phyloP scores from a whole-genome alignment of 2,888 invertebrate genomes.

The Noctua fimbriata region DNA sequence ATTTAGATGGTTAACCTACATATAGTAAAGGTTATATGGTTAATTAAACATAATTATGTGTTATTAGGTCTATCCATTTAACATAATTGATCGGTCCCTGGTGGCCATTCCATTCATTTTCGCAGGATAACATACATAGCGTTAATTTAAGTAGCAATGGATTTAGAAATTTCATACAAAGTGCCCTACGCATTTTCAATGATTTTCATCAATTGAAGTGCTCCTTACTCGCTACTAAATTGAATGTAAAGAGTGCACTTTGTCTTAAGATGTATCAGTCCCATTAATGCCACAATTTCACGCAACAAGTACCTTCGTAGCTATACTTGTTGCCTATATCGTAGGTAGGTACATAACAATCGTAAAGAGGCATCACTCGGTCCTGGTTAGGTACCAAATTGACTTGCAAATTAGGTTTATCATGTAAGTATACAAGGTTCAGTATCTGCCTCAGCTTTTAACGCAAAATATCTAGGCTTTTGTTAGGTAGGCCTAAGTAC shows the following conservation, averaged over 20 bases:
- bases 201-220: not conserved
- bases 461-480: not conserved
- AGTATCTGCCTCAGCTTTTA: not conserved
- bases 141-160: not conserved
- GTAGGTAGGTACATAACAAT: not conserved
- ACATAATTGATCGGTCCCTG: not conserved
- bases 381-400: conserved; percentile 13
- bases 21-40: not conserved
- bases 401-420: conserved; percentile 46
- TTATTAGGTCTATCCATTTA: not conserved
- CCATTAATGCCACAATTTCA: not conserved
- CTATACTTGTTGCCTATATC: not conserved
- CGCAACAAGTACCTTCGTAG: not conserved
- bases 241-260: not conserved
- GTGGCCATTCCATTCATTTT: not conserved
- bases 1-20: not conserved
- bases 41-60: not conserved
- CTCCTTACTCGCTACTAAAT: not conserved
- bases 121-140: not conserved
- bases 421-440: not conserved
- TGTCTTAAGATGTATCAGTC: not conserved
- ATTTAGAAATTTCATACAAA: not conserved
- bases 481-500: conserved; percentile 6
- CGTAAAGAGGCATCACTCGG: not conserved
- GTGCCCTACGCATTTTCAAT: not conserved